phyloP scores from a whole-genome alignment of 2,113 vertebrate species.

The Athene cunicularia region DNA sequence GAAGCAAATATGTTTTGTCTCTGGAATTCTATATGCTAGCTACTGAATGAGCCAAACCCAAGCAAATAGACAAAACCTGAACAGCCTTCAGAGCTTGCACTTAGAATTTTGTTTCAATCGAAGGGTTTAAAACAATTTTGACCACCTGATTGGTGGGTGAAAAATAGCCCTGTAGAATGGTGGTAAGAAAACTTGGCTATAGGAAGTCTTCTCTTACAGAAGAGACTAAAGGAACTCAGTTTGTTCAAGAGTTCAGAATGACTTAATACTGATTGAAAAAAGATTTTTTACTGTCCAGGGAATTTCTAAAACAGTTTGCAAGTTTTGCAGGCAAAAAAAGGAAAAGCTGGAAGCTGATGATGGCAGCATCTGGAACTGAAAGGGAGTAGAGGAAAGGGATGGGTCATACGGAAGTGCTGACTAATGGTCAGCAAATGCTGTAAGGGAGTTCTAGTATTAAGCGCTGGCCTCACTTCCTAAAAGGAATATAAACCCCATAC shows the following conservation, averaged over 20 bases:
- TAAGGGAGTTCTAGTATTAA: background rate
- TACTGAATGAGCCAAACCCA: background rate
- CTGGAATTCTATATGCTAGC: background rate
- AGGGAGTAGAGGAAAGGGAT: slow-evolving; percentile 41
- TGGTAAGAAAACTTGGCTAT: background rate
- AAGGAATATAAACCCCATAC: background rate
- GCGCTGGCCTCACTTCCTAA: background rate
- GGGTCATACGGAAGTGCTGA: slow-evolving; percentile 40
- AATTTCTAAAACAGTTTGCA: background rate
- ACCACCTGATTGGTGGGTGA: background rate
- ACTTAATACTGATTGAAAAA: background rate
- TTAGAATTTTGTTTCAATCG: background rate
- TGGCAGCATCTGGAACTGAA: background rate
- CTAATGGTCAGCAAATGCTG: slow-evolving; percentile 29
- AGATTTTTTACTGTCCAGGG: background rate
- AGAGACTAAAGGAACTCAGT: background rate
- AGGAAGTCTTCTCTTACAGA: background rate
- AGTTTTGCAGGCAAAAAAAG: background rate
- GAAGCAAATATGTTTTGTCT: background rate
- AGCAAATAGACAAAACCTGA: background rate
- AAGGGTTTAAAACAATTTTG: background rate
- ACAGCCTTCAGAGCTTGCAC: background rate
- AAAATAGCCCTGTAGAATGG: background rate
- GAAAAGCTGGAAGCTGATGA: background rate
- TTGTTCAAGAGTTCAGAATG: background rate